A percentile compares a stretch with the other conserved stretches of the same genome.
Evolutionary conservation across 2,797 vertebrate species (phyloP).

Genomic region (Pelodytes ibericus): DNA sequence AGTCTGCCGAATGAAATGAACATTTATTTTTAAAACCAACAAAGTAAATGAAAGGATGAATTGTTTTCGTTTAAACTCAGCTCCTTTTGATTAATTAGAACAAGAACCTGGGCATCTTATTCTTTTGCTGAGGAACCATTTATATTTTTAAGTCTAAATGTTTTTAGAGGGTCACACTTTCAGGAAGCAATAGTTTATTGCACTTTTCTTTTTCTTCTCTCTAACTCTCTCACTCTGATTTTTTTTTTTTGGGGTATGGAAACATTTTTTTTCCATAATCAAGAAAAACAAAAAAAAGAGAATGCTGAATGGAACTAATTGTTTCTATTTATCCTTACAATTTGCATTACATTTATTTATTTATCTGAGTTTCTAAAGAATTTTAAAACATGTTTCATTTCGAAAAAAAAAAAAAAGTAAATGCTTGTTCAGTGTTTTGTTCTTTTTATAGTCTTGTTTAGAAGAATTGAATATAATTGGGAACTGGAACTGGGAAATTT

Average conservation of each 20-base stretch:
- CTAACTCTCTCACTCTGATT: too few relatives aligned
- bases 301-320: background rate
- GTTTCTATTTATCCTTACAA: background rate
- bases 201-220: background rate
- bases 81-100: slow-evolving; percentile 35
- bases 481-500: too few relatives aligned
- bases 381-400: background rate
- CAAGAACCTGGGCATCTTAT: slow-evolving; percentile 13
- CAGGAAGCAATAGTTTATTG: background rate
- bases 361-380: background rate
- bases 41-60: slow-evolving; percentile 58
- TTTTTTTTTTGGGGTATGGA: background rate
- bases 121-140: slow-evolving; percentile 11
- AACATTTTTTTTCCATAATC: background rate
- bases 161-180: background rate
- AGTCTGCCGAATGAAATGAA: slow-evolving; percentile 55
- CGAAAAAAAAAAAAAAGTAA: too few relatives aligned
- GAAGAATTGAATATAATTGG: too few relatives aligned
- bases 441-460: too few relatives aligned
- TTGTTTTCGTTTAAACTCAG: slow-evolving; percentile 44
- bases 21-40: slow-evolving; percentile 56
- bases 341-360: background rate
- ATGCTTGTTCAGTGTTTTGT: too few relatives aligned
- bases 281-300: background rate
- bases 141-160: slow-evolving; percentile 1